Percentiles rank a stretch among this genome's conserved stretches.
Evolutionary conservation across 2,888 invertebrate species (phyloP).

Genomic region (Eretmocerus hayati): DNA sequence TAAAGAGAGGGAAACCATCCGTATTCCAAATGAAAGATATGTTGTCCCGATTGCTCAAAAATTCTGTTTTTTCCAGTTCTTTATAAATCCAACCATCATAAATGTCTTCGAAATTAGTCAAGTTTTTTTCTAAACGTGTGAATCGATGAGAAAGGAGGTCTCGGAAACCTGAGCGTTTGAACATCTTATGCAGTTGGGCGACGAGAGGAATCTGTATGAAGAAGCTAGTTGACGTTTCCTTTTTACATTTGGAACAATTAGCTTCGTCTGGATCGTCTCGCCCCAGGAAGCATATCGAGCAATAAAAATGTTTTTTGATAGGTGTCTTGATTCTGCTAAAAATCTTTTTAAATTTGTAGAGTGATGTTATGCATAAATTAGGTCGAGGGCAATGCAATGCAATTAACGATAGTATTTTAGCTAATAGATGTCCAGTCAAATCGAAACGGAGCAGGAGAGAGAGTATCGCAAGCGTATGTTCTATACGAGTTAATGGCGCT

Average conservation of each 20-base stretch:
- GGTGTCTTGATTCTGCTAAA: background rate
- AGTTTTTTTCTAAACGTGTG: background rate
- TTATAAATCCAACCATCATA: background rate
- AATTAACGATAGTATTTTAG: background rate
- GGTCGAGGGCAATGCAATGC: background rate
- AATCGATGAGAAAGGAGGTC: background rate
- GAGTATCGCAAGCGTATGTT: background rate
- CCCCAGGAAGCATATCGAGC: background rate
- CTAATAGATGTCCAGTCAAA: background rate
- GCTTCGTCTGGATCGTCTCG: background rate
- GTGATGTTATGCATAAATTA: background rate
- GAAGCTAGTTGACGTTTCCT: background rate
- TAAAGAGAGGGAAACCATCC: slow-evolving; percentile 17
- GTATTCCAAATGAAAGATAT: slow-evolving; percentile 21
- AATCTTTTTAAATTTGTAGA: slow-evolving; percentile 4
- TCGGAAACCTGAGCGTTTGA: background rate
- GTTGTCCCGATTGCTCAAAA: slow-evolving; percentile 12
- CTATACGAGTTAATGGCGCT: background rate
- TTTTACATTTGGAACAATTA: background rate
- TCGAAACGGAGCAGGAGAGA: background rate
- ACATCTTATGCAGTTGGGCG: slow-evolving; percentile 3
- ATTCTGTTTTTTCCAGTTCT: background rate
- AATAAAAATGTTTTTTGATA: slow-evolving; percentile 3
- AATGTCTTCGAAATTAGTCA: background rate
- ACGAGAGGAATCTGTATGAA: slow-evolving; percentile 4